Conservation (phyloP, 2,797 vertebrate species). For the Acrossocheilus fasciatus region DNA sequence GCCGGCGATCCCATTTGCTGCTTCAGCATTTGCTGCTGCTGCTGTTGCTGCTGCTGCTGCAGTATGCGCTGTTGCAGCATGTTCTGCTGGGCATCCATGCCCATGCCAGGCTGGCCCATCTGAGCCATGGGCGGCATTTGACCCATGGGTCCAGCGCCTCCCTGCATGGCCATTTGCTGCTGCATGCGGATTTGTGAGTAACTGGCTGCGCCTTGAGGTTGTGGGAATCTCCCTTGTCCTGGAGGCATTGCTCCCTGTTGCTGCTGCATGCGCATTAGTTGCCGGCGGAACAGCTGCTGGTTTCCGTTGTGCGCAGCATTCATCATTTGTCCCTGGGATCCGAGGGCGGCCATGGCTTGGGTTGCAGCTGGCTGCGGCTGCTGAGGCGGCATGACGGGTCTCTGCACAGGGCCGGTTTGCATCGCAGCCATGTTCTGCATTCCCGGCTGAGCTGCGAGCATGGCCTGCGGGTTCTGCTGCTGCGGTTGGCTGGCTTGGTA, state of each 20-base stretch:
- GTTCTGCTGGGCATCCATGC: conserved; percentile 86
- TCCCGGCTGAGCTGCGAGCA: conserved; percentile 80
- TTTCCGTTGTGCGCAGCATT: conserved; percentile 86
- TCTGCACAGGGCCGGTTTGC: conserved; percentile 83
- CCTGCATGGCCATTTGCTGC: conserved; percentile 90
- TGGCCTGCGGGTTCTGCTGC: conserved; percentile 76
- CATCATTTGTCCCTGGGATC: conserved; percentile 88
- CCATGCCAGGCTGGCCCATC: conserved; percentile 87
- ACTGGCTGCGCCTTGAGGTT: conserved; percentile 75
- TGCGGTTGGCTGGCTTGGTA: conserved; percentile 93
- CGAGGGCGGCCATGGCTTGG: conserved; percentile 84
- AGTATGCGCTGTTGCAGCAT: conserved; percentile 82
- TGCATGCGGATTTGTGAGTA: conserved; percentile 84
- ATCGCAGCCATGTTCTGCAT: conserved; percentile 87
- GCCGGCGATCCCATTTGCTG: conserved; percentile 91
- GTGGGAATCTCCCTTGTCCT: conserved; percentile 78
- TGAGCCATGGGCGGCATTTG: conserved; percentile 91
- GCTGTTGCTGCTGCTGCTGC: conserved; percentile 78
- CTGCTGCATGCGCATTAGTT: conserved; percentile 81
- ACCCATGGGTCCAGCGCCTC: conserved; percentile 82
- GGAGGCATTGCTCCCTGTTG: conserved; percentile 79
- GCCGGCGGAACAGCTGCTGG: conserved; percentile 88
- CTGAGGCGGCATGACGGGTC: conserved; percentile 87
- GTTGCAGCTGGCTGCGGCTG: conserved; percentile 78
- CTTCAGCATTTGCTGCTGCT: conserved; percentile 81